Conservation (phyloP, 2,113 vertebrate genomes). For the Turdus rufiventris region DNA sequence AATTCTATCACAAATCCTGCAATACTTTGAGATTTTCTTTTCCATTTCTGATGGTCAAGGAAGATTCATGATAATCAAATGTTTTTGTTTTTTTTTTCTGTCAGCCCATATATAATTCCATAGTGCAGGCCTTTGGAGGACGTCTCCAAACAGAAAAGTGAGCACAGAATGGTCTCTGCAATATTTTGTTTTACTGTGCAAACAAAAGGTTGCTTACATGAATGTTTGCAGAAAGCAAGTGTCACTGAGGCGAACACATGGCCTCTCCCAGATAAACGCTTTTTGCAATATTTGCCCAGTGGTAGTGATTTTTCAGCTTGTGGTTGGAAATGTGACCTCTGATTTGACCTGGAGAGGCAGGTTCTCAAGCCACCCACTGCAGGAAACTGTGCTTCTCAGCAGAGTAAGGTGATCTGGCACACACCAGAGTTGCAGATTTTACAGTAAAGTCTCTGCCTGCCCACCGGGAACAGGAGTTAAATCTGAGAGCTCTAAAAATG, state of each 20-base stretch:
- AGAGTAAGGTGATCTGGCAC: not conserved
- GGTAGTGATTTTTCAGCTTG: slow-evolving; percentile 42
- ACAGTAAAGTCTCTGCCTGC: not conserved
- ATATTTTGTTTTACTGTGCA: slow-evolving; percentile 8
- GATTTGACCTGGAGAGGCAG: not conserved
- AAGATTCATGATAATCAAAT: not conserved
- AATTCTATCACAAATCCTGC: not conserved
- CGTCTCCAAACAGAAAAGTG: not conserved
- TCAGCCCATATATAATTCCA: not conserved
- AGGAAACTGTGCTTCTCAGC: not conserved
- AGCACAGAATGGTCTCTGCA: not conserved
- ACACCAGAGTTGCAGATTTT: not conserved
- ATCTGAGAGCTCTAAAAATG: not conserved
- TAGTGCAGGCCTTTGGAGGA: not conserved
- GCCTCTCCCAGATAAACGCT: slow-evolving; percentile 23
- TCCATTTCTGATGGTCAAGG: not conserved
- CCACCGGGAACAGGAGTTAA: not conserved
- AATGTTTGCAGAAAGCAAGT: slow-evolving; percentile 47
- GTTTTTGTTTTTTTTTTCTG: not conserved
- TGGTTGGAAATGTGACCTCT: slow-evolving; percentile 28
- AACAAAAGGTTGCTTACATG: slow-evolving; percentile 9
- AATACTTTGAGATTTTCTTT: not conserved
- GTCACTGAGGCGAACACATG: slow-evolving; percentile 7
- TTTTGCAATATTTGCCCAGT: slow-evolving; percentile 60
- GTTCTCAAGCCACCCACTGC: not conserved